Conservation (phyloP, 2,797 vertebrate genomes). For the Chanos chanos region DNA sequence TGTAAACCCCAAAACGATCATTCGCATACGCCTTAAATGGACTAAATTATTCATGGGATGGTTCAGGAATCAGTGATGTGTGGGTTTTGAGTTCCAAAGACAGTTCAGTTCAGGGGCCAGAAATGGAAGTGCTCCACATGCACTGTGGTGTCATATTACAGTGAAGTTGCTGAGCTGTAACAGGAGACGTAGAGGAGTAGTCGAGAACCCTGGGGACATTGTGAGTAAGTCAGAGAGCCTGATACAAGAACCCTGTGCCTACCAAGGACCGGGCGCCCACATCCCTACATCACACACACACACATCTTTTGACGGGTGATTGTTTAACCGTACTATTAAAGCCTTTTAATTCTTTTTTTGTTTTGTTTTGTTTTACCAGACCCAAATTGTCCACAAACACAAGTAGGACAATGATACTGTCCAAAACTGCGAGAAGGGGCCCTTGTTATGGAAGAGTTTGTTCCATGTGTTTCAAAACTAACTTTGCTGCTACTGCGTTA, state of each 20-base stretch:
- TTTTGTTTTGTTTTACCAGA: too few species aligned
- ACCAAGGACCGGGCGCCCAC: background rate
- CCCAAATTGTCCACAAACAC: slow-evolving; percentile 32
- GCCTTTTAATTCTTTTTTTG: too few species aligned
- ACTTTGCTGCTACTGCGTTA: too few species aligned
- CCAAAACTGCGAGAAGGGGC: slow-evolving; percentile 24
- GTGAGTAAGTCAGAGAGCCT: background rate
- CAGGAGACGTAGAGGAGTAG: slow-evolving; percentile 27
- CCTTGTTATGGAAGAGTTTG: slow-evolving; percentile 11
- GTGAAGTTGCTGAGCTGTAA: slow-evolving; percentile 32
- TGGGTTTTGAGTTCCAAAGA: slow-evolving; percentile 34
- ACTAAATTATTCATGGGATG: slow-evolving; percentile 39
- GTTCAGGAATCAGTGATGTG: background rate
- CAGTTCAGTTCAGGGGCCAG: background rate
- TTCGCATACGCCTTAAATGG: too few species aligned
- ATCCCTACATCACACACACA: background rate
- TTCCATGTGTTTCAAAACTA: background rate
- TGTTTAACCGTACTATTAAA: too few species aligned
- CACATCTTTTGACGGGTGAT: too few species aligned
- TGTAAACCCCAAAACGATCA: too few species aligned
- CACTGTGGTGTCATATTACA: slow-evolving; percentile 30
- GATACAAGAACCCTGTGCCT: background rate
- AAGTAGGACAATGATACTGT: slow-evolving; percentile 24
- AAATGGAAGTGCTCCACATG: slow-evolving; percentile 2
- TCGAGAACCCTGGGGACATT: background rate